These are phyloP conservation scores for Phaenicophaeus curvirostris DNA, from an alignment of 2,797 vertebrate species.

Conservation along the genomic window DNA sequence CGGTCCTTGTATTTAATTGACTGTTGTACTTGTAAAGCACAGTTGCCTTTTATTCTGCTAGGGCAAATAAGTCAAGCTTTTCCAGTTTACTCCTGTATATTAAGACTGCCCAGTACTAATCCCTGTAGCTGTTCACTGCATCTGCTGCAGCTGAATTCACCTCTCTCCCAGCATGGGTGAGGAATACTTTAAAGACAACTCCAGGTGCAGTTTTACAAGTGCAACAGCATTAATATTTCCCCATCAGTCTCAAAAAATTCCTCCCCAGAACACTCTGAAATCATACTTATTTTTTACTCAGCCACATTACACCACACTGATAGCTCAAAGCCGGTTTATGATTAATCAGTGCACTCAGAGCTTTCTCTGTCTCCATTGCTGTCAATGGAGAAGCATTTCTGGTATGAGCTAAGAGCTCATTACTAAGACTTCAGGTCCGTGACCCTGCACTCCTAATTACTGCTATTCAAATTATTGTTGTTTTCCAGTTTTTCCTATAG, in stretches of 20 bases:
- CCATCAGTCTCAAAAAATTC: neutral
- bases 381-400: conserved; percentile 12
- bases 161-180: neutral
- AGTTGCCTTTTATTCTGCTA: neutral
- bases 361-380: neutral
- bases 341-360: neutral
- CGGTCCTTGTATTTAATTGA: neutral
- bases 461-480: neutral
- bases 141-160: conserved; percentile 32
- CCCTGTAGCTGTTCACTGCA: neutral
- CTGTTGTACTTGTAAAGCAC: neutral
- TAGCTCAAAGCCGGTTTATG: conserved; percentile 6
- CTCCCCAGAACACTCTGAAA: neutral
- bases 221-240: neutral
- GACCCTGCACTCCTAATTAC: neutral
- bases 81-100: neutral
- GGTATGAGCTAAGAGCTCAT: conserved; percentile 1
- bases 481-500: conserved; percentile 22
- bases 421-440: neutral
- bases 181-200: neutral
- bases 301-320: rapidly evolving
- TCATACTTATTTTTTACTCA: neutral
- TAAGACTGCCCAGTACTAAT: neutral
- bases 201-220: neutral
- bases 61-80: neutral